These are phyloP conservation scores for Siniperca scherzeri DNA, from an alignment of 2,797 vertebrate species.

Conservation along the genomic window DNA sequence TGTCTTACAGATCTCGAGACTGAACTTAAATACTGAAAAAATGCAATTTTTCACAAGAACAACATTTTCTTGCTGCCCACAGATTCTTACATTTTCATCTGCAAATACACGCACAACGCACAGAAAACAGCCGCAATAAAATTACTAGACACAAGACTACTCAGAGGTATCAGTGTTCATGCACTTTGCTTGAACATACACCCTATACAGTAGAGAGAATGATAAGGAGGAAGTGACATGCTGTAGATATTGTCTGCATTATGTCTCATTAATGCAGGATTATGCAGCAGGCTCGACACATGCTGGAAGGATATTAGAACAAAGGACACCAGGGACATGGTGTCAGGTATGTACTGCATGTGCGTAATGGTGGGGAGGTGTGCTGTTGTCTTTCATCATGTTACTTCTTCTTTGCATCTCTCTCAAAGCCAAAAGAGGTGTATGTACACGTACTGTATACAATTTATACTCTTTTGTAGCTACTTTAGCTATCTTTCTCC, in stretches of 20 bases:
- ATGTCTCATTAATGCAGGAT: slow-evolving; percentile 74
- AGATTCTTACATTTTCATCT: neutral
- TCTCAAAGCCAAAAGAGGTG: neutral
- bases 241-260: slow-evolving; percentile 63
- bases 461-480: neutral
- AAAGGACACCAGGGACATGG: slow-evolving; percentile 40
- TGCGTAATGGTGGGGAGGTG: neutral
- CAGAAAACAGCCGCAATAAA: neutral
- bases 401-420: slow-evolving; percentile 1
- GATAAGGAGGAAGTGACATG: slow-evolving; percentile 13
- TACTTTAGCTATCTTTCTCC: neutral
- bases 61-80: neutral
- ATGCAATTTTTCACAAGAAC: neutral
- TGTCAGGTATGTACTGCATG: neutral
- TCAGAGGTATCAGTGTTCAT: neutral
- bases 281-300: slow-evolving; percentile 51
- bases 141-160: neutral
- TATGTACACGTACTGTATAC: neutral
- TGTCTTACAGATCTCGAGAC: too few species aligned
- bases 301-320: slow-evolving; percentile 40
- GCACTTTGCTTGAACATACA: neutral
- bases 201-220: neutral
- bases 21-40: neutral
- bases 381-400: neutral
- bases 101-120: neutral